These are phyloP conservation scores for Phenganax marumi DNA, from an alignment of 92 coral and sea anemone species.

Conservation along the genomic window DNA sequence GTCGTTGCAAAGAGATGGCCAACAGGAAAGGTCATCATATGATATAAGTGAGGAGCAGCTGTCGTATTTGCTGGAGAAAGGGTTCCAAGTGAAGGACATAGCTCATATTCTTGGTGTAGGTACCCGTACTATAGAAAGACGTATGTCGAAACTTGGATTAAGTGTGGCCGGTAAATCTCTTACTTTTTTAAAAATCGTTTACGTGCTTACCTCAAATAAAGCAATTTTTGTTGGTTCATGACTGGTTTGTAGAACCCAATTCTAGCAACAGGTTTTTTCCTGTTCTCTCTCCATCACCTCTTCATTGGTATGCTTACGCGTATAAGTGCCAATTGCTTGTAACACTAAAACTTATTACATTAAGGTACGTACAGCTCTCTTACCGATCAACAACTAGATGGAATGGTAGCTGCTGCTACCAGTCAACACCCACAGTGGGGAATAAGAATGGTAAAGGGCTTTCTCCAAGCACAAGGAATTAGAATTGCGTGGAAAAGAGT, in stretches of 20 bases:
- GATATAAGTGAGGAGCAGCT: slow-evolving; percentile 16
- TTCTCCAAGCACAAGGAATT: slow-evolving; percentile 37
- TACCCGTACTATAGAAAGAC: slow-evolving; percentile 19
- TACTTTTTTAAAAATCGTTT: not conserved
- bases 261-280: too few species aligned
- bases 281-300: too few species aligned
- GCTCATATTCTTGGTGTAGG: slow-evolving; percentile 6
- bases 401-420: slow-evolving; percentile 48
- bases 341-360: not conserved
- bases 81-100: slow-evolving; percentile 5
- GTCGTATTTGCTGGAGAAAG: slow-evolving; percentile 20
- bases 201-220: not conserved
- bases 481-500: slow-evolving; percentile 54
- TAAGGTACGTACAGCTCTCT: slow-evolving; percentile 50
- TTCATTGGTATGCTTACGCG: not conserved
- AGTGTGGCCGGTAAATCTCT: not conserved
- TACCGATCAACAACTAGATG: slow-evolving; percentile 55
- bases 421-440: slow-evolving; percentile 56
- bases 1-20: slow-evolving; percentile 1
- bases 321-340: too few species aligned
- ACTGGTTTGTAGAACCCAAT: too few species aligned
- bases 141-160: slow-evolving; percentile 9
- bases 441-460: slow-evolving; percentile 50
- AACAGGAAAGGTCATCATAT: not conserved
- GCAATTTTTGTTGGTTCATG: too few species aligned